Base-by-base conservation (phyloP, 2,113 vertebrate species). In the Embiotoca jacksoni region DNA sequence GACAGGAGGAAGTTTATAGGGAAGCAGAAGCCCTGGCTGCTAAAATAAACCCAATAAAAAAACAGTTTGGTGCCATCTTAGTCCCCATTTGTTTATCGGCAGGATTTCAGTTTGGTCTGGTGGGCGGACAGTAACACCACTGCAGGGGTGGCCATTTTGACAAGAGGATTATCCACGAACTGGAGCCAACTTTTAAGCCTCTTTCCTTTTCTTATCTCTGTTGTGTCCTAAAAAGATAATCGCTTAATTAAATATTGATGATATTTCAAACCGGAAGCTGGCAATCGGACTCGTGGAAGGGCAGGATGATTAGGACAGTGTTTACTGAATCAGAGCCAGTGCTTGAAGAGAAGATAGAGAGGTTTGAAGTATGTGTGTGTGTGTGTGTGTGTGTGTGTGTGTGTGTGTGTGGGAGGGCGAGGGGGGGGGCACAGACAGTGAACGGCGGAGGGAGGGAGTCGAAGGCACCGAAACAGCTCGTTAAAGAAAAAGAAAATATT, bases 161-260 rank as follows among this genome's bases (percentile, higher is more conserved):
- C 89, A 90, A 87, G 82, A 84, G 81, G 88, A 91, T 92, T 89
- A 91, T 89, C 81, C 47, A 50, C 83, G 65, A 87, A 88, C 69
- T 65, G 54, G 30, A 65, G 80, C 77, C 78, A 84, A 76, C 52
- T 89, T 89, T 85, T 84, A 90, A 90, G 78, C 81, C 82, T 85
- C 77, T 90, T 91, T 89, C 55, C 68, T 46, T 84, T 86, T 80
- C 81, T 84, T 82, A 80, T 88, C 89, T 70, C 53, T 53, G 57
- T 80, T 85, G 84, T 92, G 76, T 85, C 85, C 89, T 76, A 79
- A 80, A 88, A 89, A 87, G 82, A 86, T 91, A 92, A 91, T 87
- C 82, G 63, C 75, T 84, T 88, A 78, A 92, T 91, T 90, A 91
- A 94, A 93, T 90, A 92, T 91, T 92, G 88, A 90, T 92, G 79